These are phyloP conservation scores for Lepidotrigona ventralis DNA, from an alignment of 1,140 invertebrate species.

Conservation along the genomic window DNA sequence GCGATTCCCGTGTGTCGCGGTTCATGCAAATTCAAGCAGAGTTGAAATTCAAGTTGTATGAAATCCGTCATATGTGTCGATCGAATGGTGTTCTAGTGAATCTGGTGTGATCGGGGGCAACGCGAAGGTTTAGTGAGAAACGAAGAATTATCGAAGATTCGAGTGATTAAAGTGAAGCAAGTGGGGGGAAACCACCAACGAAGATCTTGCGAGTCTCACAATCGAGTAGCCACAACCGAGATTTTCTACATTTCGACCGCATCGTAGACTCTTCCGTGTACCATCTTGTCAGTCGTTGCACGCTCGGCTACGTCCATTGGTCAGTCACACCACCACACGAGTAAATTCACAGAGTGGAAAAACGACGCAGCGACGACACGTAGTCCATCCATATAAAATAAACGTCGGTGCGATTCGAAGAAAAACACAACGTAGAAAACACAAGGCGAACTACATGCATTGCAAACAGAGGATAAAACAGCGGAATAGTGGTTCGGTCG, in stretches of 20 bases:
- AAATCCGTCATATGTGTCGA: no score
- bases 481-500: neutral
- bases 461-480: neutral
- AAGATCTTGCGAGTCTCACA: constrained; percentile 25
- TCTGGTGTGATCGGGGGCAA: neutral
- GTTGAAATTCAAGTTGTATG: neutral
- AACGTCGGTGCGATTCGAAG: no score
- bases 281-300: neutral
- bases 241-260: no score
- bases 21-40: neutral
- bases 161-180: constrained; percentile 19
- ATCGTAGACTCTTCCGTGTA: neutral
- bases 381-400: neutral
- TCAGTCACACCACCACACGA: neutral
- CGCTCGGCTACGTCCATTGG: no score
- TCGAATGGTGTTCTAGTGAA: no score
- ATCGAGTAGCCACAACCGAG: neutral
- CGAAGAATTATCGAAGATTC: neutral
- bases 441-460: no score
- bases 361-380: neutral
- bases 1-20: no score
- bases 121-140: neutral
- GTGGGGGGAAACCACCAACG: constrained; percentile 23
- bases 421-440: neutral
- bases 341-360: neutral